These are phyloP conservation scores for Drosophila hawaiiensis DNA, from an alignment of 2,888 invertebrate species.

Conservation along the genomic window DNA sequence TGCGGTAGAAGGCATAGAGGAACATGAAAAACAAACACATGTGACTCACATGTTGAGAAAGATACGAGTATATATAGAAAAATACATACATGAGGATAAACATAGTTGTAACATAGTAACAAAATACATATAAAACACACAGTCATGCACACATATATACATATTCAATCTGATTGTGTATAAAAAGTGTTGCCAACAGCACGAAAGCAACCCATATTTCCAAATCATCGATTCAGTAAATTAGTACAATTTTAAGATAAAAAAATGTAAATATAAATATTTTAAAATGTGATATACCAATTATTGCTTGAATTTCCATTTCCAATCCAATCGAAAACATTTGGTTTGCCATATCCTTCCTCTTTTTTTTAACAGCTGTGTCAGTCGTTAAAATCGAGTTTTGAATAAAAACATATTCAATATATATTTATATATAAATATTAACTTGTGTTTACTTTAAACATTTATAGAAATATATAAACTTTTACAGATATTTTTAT, in stretches of 20 bases:
- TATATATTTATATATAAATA: neutral
- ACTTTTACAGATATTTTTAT: neutral
- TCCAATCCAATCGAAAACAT: neutral
- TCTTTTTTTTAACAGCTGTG: neutral
- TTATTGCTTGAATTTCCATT: neutral
- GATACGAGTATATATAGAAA: neutral
- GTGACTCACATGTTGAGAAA: conserved; percentile 14
- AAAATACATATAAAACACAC: neutral
- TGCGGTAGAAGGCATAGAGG: conserved; percentile 17
- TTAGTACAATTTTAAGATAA: neutral
- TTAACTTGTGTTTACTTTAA: neutral
- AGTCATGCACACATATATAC: neutral
- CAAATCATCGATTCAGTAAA: neutral
- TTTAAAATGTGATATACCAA: neutral
- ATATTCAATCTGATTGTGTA: neutral
- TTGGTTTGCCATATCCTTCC: neutral
- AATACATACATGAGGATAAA: neutral
- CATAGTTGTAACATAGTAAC: neutral
- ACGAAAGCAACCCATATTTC: neutral
- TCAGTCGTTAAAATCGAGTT: neutral
- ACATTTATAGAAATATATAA: neutral
- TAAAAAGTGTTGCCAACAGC: neutral
- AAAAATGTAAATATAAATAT: neutral
- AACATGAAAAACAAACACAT: conserved; percentile 46
- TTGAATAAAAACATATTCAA: neutral